phyloP scores from a whole-genome alignment of 2,888 invertebrate genomes.

The Drosophila glabriapex region DNA sequence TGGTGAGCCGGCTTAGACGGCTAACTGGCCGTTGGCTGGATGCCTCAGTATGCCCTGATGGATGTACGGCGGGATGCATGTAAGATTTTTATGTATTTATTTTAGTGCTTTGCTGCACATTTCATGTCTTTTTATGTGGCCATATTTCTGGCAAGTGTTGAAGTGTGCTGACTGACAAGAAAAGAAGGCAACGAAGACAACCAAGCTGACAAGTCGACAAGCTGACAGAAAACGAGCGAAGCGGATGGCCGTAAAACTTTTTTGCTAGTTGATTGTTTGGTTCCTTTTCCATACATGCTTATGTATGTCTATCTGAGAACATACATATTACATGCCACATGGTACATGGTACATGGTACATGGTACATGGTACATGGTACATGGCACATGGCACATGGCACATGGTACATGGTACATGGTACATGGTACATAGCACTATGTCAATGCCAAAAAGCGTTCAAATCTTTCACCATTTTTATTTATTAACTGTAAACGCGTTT shows the following conservation, averaged over 20 bases:
- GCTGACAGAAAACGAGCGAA: constrained; percentile 50
- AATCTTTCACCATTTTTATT: constrained; percentile 22
- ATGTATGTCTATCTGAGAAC: not conserved
- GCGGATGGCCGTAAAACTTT: constrained; percentile 54
- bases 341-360: too few relatives aligned
- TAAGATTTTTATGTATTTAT: constrained; percentile 46
- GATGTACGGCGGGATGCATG: constrained; percentile 2
- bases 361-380: too few relatives aligned
- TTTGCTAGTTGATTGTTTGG: constrained; percentile 36
- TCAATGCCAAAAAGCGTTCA: constrained; percentile 15
- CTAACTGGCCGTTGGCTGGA: constrained; percentile 1
- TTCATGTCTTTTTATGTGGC: constrained; percentile 71
- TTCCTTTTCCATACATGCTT: constrained; percentile 25
- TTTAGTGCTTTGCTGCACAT: constrained; percentile 53
- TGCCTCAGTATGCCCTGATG: constrained; percentile 7
- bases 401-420: not conserved
- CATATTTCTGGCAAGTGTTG: constrained; percentile 74
- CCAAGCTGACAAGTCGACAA: constrained; percentile 6
- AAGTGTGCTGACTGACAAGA: constrained; percentile 47
- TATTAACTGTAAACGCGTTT: constrained; percentile 41
- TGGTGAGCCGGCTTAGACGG: constrained; percentile 66
- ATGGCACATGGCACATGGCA: not conserved
- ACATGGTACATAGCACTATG: not conserved
- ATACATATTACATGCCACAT: constrained; percentile 14
- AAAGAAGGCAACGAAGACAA: not conserved